Evolutionary conservation across 2,113 vertebrate genomes (phyloP).

Genomic region (Gallinago jamesoni): DNA sequence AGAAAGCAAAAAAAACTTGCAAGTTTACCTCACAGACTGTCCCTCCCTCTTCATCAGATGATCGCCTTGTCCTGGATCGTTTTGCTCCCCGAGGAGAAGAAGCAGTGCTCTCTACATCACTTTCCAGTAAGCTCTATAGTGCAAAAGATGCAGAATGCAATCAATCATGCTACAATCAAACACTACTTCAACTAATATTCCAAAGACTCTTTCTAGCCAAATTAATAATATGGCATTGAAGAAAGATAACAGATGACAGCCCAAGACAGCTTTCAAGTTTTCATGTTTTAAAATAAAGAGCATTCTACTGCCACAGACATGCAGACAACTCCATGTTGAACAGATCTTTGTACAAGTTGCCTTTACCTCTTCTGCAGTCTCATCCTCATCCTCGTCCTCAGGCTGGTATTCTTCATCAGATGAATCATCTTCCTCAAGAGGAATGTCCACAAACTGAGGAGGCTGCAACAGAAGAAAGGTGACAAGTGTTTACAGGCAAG

Average conservation of each 20-base stretch:
- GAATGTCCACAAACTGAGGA: slow-evolving; percentile 96
- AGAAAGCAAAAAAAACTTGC: background rate
- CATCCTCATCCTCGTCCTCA: slow-evolving; percentile 93
- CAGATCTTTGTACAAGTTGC: background rate
- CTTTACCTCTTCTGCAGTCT: slow-evolving; percentile 89
- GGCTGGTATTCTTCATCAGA: slow-evolving; percentile 97
- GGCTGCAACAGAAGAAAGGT: slow-evolving; percentile 65
- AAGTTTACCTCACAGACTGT: slow-evolving; percentile 50
- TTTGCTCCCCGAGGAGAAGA: slow-evolving; percentile 83
- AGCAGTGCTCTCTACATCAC: slow-evolving; percentile 88
- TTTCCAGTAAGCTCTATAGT: slow-evolving; percentile 87
- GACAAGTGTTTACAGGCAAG: background rate
- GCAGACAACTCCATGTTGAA: background rate
- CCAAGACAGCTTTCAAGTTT: rapidly evolving
- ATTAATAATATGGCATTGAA: rapidly evolving
- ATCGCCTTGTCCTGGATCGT: slow-evolving; percentile 26
- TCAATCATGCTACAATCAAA: background rate
- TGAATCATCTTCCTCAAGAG: slow-evolving; percentile 92
- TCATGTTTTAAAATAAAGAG: background rate
- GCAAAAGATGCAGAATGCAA: background rate
- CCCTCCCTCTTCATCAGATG: slow-evolving; percentile 77
- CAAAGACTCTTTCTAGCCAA: background rate
- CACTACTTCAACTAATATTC: background rate
- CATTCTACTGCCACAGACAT: background rate
- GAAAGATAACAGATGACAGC: background rate